These are phyloP conservation scores for Huso huso DNA, from an alignment of 2,797 vertebrate species.

Conservation along the genomic window DNA sequence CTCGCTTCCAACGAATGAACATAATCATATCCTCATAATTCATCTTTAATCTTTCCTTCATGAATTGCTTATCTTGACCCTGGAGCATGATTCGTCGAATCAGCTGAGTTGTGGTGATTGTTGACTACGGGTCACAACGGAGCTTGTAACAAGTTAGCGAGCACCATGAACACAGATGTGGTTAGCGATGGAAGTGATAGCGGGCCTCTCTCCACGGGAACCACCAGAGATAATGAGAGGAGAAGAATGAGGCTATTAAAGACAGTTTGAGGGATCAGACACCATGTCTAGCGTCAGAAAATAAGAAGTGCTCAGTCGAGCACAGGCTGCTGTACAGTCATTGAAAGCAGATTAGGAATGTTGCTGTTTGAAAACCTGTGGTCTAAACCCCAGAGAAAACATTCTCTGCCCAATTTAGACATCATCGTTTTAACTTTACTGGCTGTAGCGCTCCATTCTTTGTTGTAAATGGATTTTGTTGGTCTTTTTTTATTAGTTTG, in stretches of 20 bases:
- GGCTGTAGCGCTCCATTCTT: not conserved
- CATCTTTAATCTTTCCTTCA: too few species aligned
- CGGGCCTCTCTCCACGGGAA: slow-evolving; percentile 5
- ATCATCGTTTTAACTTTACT: too few species aligned
- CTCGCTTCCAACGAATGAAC: too few species aligned
- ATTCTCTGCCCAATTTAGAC: not conserved
- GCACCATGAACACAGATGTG: too few species aligned
- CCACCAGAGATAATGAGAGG: slow-evolving; percentile 49
- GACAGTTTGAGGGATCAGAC: slow-evolving; percentile 54
- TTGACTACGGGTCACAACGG: too few species aligned
- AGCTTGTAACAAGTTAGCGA: too few species aligned
- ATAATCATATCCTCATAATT: too few species aligned
- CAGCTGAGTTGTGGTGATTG: too few species aligned
- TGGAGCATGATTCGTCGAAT: too few species aligned
- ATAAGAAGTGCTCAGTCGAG: slow-evolving; percentile 48
- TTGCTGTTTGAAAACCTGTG: slow-evolving; percentile 49
- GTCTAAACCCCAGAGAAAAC: slow-evolving; percentile 53
- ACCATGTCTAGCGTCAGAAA: slow-evolving; percentile 41
- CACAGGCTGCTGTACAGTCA: slow-evolving; percentile 39
- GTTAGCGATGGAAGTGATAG: too few species aligned
- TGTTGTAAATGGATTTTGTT: not conserved
- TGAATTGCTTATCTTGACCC: too few species aligned
- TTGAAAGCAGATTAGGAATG: slow-evolving; percentile 63
- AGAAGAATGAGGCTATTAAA: slow-evolving; percentile 59
- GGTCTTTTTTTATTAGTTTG: not conserved